phyloP scores from a whole-genome alignment of 2,113 vertebrate genomes.

The Larimichthys crocea region DNA sequence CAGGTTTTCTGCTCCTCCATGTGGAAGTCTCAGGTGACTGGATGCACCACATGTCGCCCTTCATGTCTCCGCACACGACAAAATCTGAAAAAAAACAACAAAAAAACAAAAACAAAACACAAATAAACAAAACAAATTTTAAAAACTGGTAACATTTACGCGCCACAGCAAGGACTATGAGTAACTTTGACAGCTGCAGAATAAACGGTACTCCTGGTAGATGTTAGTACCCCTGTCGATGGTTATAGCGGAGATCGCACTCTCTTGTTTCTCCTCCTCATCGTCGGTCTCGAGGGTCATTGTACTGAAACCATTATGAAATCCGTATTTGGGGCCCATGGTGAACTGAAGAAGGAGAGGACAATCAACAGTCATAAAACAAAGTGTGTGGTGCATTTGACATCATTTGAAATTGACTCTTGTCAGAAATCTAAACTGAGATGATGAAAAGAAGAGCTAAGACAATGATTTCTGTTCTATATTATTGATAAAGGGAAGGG shows the following conservation, averaged over 20 bases:
- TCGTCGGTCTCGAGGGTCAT: rapidly evolving
- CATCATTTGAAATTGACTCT: not conserved
- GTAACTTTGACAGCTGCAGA: not conserved
- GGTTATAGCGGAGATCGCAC: slow-evolving; percentile 64
- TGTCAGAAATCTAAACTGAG: not conserved
- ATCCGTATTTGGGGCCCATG: not conserved
- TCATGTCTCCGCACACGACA: slow-evolving; percentile 80
- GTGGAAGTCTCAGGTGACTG: slow-evolving; percentile 19
- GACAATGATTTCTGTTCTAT: too few relatives aligned
- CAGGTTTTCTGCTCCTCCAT: slow-evolving; percentile 75
- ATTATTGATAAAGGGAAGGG: too few relatives aligned
- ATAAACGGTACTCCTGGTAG: not conserved
- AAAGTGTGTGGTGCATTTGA: not conserved
- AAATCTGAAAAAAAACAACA: slow-evolving; percentile 70
- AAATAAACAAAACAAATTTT: not conserved
- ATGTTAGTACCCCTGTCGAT: slow-evolving; percentile 53
- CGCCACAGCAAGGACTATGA: too few relatives aligned
- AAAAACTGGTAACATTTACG: not conserved
- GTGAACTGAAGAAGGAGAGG: slow-evolving; percentile 56
- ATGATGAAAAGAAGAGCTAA: not conserved
- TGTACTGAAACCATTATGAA: not conserved
- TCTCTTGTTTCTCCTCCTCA: not conserved
- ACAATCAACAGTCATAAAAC: not conserved
- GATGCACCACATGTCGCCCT: slow-evolving; percentile 84
- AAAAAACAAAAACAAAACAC: too few relatives aligned